phyloP scores from a whole-genome alignment of 1,140 invertebrate genomes.

The Pseudomyrmex pallidus region DNA sequence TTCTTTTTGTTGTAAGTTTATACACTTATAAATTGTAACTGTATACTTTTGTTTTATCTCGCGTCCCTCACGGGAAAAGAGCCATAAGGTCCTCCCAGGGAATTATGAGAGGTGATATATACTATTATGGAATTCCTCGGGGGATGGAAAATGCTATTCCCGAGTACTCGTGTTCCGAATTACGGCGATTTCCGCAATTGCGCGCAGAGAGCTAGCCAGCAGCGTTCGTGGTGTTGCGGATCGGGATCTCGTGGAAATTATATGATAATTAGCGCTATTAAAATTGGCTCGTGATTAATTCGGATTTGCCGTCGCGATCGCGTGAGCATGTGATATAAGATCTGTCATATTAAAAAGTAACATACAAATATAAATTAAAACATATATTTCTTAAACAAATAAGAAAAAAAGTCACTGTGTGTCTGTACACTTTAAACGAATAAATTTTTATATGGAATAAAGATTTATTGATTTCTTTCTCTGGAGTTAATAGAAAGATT shows the following conservation, averaged over 20 bases:
- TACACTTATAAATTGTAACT: constrained; percentile 17
- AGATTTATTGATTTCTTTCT: background rate
- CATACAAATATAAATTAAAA: too few relatives aligned
- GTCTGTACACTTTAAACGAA: background rate
- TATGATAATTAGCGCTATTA: constrained; percentile 61
- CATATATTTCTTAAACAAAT: too few relatives aligned
- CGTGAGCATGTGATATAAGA: background rate
- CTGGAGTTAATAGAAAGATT: constrained; percentile 17
- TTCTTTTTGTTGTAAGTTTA: background rate
- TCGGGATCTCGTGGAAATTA: constrained; percentile 38
- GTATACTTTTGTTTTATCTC: constrained; percentile 26
- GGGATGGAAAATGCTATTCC: constrained; percentile 1
- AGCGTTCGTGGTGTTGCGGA: background rate
- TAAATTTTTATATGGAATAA: background rate
- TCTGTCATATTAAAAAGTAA: constrained; percentile 3
- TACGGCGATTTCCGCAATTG: constrained; percentile 20
- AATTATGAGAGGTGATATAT: constrained; percentile 52
- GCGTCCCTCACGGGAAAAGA: constrained; percentile 27
- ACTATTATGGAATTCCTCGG: constrained; percentile 30
- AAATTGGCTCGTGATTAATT: constrained; percentile 49
- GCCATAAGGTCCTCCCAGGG: constrained; percentile 34
- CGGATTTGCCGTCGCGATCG: constrained; percentile 26
- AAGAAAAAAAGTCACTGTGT: too few relatives aligned
- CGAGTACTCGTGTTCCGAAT: constrained; percentile 5
- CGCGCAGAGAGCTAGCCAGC: background rate